phyloP scores from a whole-genome alignment of 30 jellyfish, hydroid and myxozoan genomes.

The Catostylus mosaicus region DNA sequence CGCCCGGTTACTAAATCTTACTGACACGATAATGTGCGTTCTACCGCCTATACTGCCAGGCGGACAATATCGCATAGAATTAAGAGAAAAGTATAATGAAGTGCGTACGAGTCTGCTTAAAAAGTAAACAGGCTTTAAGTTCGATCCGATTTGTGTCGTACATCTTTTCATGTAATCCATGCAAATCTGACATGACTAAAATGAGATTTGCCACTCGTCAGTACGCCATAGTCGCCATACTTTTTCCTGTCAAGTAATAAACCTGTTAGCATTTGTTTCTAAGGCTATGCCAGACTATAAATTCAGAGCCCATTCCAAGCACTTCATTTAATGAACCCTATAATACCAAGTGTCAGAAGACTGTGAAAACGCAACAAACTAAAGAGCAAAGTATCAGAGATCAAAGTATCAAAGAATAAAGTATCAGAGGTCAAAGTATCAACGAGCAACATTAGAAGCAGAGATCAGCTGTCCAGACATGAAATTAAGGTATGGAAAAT shows the following conservation, averaged over 20 bases:
- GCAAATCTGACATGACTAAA: conserved; percentile 51
- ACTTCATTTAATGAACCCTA: background rate
- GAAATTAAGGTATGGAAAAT: conserved; percentile 3
- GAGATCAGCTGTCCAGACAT: background rate
- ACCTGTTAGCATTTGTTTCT: conserved; percentile 39
- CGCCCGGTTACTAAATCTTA: conserved; percentile 2
- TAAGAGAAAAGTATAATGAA: background rate
- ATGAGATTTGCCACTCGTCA: conserved; percentile 50
- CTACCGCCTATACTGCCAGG: conserved; percentile 41
- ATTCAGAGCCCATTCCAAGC: background rate
- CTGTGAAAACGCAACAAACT: too few relatives aligned
- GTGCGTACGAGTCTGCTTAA: conserved; percentile 15
- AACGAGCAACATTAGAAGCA: background rate
- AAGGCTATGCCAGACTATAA: conserved; percentile 23
- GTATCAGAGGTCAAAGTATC: background rate
- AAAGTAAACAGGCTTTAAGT: conserved; percentile 35
- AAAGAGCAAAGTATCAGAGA: background rate
- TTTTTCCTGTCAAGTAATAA: conserved; percentile 66
- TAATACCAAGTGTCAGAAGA: background rate
- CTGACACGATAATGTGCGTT: conserved; percentile 45
- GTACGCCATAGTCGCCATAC: conserved; percentile 66
- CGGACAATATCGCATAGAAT: conserved; percentile 41
- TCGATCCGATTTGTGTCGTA: conserved; percentile 61
- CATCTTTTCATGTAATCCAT: conserved; percentile 60
- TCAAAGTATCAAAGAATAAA: background rate